phyloP scores from a whole-genome alignment of 2,113 vertebrate genomes.

The Taxidea taxus region DNA sequence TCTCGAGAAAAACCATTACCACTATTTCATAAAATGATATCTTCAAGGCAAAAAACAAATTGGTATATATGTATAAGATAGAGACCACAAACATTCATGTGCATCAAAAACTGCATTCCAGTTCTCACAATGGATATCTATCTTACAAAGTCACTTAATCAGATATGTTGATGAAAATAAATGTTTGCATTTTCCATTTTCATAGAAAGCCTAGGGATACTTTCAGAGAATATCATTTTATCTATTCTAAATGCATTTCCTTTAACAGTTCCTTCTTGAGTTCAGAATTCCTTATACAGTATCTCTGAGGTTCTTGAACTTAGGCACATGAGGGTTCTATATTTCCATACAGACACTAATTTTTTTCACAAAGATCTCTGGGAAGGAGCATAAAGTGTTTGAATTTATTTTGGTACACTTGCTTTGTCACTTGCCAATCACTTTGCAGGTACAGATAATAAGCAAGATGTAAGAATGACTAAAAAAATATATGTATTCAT shows the following conservation, averaged over 20 bases:
- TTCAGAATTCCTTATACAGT: not conserved
- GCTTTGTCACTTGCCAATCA: not conserved
- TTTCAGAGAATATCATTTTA: not conserved
- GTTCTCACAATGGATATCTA: not conserved
- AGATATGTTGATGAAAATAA: not conserved
- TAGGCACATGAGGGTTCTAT: not conserved
- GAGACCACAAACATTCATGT: not conserved
- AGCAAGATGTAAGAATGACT: not conserved
- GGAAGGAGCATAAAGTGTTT: not conserved
- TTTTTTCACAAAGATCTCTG: slow-evolving; percentile 37
- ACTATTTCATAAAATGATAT: not conserved
- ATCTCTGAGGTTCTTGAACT: not conserved
- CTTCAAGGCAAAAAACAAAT: not conserved
- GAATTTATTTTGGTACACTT: not conserved
- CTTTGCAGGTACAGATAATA: not conserved
- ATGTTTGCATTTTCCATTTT: not conserved
- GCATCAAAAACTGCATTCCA: not conserved
- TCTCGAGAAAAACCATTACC: not conserved
- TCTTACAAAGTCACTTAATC: not conserved
- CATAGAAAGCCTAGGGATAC: not conserved
- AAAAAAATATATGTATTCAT: not conserved
- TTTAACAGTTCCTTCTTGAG: not conserved
- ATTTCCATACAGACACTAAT: not conserved
- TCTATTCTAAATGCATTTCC: not conserved
- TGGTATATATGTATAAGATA: not conserved